A percentile compares a stretch with the other conserved stretches of the same genome.
Conservation (phyloP, 1,140 invertebrate species). For the Drosophila orosa region DNA sequence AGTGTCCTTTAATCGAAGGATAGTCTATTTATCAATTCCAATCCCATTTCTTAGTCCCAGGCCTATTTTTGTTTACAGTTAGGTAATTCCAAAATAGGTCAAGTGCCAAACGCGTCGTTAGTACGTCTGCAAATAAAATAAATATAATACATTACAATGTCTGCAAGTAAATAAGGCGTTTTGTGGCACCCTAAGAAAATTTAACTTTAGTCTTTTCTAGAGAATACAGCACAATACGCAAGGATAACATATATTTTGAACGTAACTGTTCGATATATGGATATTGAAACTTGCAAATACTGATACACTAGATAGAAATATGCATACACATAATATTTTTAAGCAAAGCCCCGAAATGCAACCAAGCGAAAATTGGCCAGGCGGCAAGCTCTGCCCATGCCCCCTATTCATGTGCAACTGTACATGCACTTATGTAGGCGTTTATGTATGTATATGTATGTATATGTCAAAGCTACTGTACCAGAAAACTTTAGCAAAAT, state of each 20-base stretch:
- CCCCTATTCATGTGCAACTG: slow-evolving; percentile 17
- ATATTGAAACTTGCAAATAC: not conserved
- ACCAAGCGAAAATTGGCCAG: slow-evolving; percentile 46
- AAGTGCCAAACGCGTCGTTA: not conserved
- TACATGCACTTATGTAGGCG: slow-evolving; percentile 25
- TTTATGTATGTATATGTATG: not conserved
- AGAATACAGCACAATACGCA: not conserved
- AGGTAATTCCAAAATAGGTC: not conserved
- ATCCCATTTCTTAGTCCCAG: not conserved
- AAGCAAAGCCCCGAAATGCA: slow-evolving; percentile 47
- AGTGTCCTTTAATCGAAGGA: not conserved
- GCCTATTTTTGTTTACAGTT: not conserved
- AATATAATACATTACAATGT: not conserved
- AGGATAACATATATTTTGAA: not conserved
- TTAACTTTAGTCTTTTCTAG: too few species aligned
- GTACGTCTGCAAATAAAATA: slow-evolving; percentile 1
- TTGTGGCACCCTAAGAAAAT: not conserved
- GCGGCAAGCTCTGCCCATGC: slow-evolving; percentile 27
- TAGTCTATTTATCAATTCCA: not conserved
- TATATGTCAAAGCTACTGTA: slow-evolving; percentile 47
- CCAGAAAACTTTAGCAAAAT: slow-evolving; percentile 51
- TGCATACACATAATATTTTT: slow-evolving; percentile 57
- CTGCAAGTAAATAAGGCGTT: too few species aligned
- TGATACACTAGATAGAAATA: slow-evolving; percentile 33
- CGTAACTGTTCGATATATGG: not conserved